Percentiles rank a stretch among this genome's conserved stretches.
Evolutionary conservation across 2,797 vertebrate genomes (phyloP).

Genomic region (Centropyge bicolor): DNA sequence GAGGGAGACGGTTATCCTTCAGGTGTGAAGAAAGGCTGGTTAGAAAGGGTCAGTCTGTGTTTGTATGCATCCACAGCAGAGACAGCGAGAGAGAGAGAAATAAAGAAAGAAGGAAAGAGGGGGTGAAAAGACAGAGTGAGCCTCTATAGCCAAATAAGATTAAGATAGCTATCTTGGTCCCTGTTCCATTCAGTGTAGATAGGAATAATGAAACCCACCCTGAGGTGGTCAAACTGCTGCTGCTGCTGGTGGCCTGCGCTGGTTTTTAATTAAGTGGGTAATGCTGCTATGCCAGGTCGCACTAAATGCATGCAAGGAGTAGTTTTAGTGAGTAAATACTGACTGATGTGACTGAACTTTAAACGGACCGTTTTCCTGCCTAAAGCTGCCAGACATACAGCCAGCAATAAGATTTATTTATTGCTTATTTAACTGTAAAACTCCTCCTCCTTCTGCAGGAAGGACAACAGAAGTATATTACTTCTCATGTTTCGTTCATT

Average conservation of each 20-base stretch:
- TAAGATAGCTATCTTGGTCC: slow-evolving; percentile 83
- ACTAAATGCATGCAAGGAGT: background rate
- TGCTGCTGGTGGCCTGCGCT: slow-evolving; percentile 53
- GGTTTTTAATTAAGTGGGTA: slow-evolving; percentile 58
- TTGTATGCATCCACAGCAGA: slow-evolving; percentile 28
- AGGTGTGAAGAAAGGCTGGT: slow-evolving; percentile 59
- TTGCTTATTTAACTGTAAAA: too few relatives aligned
- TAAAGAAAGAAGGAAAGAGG: slow-evolving; percentile 22
- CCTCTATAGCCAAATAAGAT: slow-evolving; percentile 82
- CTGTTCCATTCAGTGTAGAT: slow-evolving; percentile 79
- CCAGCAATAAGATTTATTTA: background rate
- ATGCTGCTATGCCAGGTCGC: slow-evolving; percentile 1
- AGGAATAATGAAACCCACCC: slow-evolving; percentile 82
- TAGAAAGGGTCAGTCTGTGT: slow-evolving; percentile 37
- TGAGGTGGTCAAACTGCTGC: slow-evolving; percentile 72
- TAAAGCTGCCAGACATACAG: background rate
- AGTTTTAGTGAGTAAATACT: slow-evolving; percentile 17
- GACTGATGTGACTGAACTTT: slow-evolving; percentile 1
- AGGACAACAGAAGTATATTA: too few relatives aligned
- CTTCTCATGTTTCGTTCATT: too few relatives aligned
- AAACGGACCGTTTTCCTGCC: background rate
- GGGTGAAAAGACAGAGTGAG: slow-evolving; percentile 57
- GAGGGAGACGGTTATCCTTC: slow-evolving; percentile 36
- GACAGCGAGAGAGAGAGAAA: slow-evolving; percentile 14
- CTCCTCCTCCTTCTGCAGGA: too few relatives aligned